Evolutionary conservation across 2,797 vertebrate genomes (phyloP), one percentile per base, ranked within the genome.

Genomic region (Epinephelus malabaricus): DNA sequence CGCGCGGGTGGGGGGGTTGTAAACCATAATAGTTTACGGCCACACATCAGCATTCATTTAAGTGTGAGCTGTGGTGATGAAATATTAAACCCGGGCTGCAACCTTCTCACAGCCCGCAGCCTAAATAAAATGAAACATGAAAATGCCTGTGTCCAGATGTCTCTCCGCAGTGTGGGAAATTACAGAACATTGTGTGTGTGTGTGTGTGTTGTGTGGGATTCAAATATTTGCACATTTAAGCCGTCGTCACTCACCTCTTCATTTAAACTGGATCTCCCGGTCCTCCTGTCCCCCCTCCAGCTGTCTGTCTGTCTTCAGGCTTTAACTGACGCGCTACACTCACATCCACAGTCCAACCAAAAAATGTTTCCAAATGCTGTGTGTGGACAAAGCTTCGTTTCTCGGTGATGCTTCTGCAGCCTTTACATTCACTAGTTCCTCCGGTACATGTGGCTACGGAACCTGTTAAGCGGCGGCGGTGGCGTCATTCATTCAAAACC

Each of bases 181-280:
- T 1, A 73, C 62, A 11, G 30, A 72, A 7, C 56, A 70, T 0
- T 34, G 34, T 34, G 17, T 38, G 66, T 25, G 73, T 25, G 21
- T 21, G 21, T 21, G 13, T 55, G 58, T 54, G 27, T 27, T 30
- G 27, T 60, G 69, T 7, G 55, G 43, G 51, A 23, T 66, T 65
- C 27, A 14, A 47, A 79, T 54, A 67, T 73, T 27, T 51, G 27
- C 72, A 34, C 50, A 40, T 47, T 70, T 73, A 23, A 45, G 6
- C n/a, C 59, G 6, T 34, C 15, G 64, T 69, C 83, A 94, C 95
- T 95, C 88, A 95, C 95, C 95, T 94, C 83, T 50, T 69, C 73
- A 71, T 83, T 76, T 68, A 59, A 76, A 82, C 82, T 75, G 79
- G 60, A 86, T 82, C 61, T 79, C 63, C 79, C 69, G 82, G 78